Evolutionary conservation across 2,797 vertebrate genomes (phyloP).

Genomic region (Gypaetus barbatus): DNA sequence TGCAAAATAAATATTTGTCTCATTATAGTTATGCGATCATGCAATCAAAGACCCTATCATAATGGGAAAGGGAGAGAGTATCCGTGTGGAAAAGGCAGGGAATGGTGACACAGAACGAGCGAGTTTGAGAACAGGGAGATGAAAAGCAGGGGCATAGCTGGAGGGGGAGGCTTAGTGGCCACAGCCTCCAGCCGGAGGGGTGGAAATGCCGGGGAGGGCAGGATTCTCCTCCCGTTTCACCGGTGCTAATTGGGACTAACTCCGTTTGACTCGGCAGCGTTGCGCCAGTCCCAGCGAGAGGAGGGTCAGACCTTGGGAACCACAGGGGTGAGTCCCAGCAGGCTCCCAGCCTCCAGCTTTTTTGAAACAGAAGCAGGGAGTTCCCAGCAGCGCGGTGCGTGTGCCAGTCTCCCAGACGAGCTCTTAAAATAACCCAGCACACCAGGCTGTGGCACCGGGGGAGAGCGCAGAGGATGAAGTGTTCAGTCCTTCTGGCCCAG

Average conservation of each 20-base stretch:
- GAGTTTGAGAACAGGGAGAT: background rate
- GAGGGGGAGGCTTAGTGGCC: background rate
- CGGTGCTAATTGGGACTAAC: conserved; percentile 17
- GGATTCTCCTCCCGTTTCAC: background rate
- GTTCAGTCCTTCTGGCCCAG: conserved; percentile 43
- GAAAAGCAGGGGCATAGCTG: background rate
- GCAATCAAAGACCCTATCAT: conserved; percentile 62
- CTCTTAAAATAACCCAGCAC: conserved; percentile 60
- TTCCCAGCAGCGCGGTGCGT: conserved; percentile 45
- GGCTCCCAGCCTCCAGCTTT: conserved; percentile 58
- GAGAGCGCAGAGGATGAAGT: conserved; percentile 41
- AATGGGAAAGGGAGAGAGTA: conserved; percentile 44
- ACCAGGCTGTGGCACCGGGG: conserved; percentile 54
- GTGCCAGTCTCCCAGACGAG: conserved; percentile 62
- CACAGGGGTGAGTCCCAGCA: conserved; percentile 60
- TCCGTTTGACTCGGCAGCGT: conserved; percentile 10
- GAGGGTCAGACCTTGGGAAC: conserved; percentile 62
- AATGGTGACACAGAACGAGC: background rate
- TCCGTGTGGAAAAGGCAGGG: conserved; percentile 31
- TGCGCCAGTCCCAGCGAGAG: conserved; percentile 23
- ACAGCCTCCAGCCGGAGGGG: background rate
- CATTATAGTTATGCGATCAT: conserved; percentile 52
- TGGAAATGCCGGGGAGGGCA: background rate
- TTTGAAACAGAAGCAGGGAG: conserved; percentile 53
- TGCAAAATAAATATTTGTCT: conserved; percentile 73